Base-by-base conservation (phyloP, 2,797 vertebrate species). In the Neosalanx taihuensis region DNA sequence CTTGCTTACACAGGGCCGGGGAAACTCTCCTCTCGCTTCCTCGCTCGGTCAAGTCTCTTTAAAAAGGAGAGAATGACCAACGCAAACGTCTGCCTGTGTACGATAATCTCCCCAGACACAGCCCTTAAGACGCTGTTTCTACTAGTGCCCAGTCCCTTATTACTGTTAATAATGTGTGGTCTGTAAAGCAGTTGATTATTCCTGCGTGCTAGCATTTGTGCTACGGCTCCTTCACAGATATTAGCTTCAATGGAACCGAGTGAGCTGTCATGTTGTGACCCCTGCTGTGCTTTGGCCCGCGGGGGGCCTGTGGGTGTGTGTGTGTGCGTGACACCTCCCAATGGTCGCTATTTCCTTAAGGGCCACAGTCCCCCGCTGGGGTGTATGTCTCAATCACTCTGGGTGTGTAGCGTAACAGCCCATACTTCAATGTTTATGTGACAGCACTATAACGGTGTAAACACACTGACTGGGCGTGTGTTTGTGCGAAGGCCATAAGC, bases 241-340 rank as follows among this genome's bases (percentile, higher is more conserved):
- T 92, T 91, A 92, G 88, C 81, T 85, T 91, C 84, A 90, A 89
- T 88, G 86, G 85, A 73, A 73, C 78, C 58, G 75, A 69, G 79
- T 84, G 83, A 87, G 85, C 85, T 83, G 81, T 83, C 84, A 84
- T 80, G 80, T 71, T 78, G 61, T 73, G 83, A 81, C 83, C 85
- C 91, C 89, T 29, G 89, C 90, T 87, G 90, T 62, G 81, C 2
- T 37, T 33, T 46, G 66, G 57, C 58, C 71, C 79, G 64, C 75
- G 67, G 20, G 71, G 83, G 64, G 72, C 72, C 37, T 23, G 18
- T 56, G 53, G 33, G 53, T 35, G 30, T 31, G 29, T 76, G 69
- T 73, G 70, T 74, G 71, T 29, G 70, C 62, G 60, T 37, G 35
- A 37, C n/a, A 35, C 79, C 74, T 86, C 82, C 80, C 76, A 70